Percentiles rank a stretch among this genome's conserved stretches.
Conservation (phyloP, 2,888 invertebrate species). For the Hybos culiciformis region DNA sequence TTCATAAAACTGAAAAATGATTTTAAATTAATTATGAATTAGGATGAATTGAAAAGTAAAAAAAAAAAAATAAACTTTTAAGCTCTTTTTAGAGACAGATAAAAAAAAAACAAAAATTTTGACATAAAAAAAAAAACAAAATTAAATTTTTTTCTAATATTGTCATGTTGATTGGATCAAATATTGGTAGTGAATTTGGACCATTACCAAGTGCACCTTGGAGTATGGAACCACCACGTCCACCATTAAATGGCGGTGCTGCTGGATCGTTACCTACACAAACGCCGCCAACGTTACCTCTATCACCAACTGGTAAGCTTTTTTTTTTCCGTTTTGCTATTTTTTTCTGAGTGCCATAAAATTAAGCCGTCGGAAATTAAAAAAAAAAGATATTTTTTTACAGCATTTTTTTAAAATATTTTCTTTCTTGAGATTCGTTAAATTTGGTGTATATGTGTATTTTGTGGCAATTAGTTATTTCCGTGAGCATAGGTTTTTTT, state of each 20-base stretch:
- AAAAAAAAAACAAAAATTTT: neutral
- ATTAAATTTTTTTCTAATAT: slow-evolving; percentile 5
- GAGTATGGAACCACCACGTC: slow-evolving; percentile 25
- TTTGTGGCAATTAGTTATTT: no score
- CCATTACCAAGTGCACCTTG: slow-evolving; percentile 23
- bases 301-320: slow-evolving; percentile 43
- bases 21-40: neutral
- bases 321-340: no score
- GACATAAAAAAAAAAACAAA: neutral
- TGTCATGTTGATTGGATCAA: slow-evolving; percentile 27
- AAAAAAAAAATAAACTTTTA: neutral
- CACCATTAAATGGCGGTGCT: slow-evolving; percentile 18
- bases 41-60: neutral
- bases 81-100: neutral
- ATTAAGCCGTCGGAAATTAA: no score
- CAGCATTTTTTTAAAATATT: no score
- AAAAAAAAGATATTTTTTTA: no score
- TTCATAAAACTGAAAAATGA: neutral
- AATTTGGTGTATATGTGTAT: no score
- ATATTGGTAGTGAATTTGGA: slow-evolving; percentile 24
- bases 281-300: slow-evolving; percentile 38
- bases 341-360: no score
- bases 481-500: no score
- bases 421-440: no score
- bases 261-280: slow-evolving; percentile 34